Percentiles rank a stretch among this genome's conserved stretches.
These are phyloP conservation scores for Ictalurus punctatus DNA, from an alignment of 2,113 vertebrate species.

Conservation along the genomic window DNA sequence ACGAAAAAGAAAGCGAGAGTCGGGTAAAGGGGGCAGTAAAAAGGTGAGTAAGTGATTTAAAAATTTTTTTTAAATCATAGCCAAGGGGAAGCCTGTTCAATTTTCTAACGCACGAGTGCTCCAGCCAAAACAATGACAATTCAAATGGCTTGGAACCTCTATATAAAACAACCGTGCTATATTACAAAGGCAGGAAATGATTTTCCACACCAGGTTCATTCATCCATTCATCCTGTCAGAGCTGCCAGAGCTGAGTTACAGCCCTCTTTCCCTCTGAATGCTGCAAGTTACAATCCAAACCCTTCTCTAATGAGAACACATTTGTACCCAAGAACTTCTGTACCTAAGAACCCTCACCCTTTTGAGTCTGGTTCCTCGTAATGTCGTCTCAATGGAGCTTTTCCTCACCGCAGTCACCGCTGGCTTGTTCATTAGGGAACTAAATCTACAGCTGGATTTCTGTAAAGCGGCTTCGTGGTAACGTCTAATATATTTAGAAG, in stretches of 20 bases:
- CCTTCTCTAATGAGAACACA: background rate
- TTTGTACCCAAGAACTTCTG: background rate
- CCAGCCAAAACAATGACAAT: constrained; percentile 44
- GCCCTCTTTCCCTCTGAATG: background rate
- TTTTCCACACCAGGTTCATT: constrained; percentile 33
- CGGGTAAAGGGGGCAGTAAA: background rate
- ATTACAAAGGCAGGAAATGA: constrained; percentile 47
- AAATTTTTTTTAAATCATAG: background rate
- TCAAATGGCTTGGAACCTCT: constrained; percentile 29
- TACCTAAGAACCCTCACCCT: background rate
- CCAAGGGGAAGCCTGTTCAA: constrained; percentile 45
- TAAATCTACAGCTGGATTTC: background rate
- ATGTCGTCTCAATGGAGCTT: background rate
- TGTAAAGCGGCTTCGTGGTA: background rate
- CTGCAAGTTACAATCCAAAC: background rate
- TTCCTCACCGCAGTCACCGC: background rate
- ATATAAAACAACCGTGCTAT: constrained; percentile 15
- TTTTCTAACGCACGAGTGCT: constrained; percentile 28
- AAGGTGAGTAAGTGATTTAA: background rate
- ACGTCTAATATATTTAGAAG: no score
- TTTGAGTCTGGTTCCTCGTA: constrained; percentile 3
- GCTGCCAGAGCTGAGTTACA: constrained; percentile 9
- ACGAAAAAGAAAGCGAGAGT: background rate
- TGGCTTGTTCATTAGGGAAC: background rate
- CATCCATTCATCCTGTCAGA: constrained; percentile 23